Conservation (phyloP, 1,140 invertebrate genomes). For the Bombus cullumanus region DNA sequence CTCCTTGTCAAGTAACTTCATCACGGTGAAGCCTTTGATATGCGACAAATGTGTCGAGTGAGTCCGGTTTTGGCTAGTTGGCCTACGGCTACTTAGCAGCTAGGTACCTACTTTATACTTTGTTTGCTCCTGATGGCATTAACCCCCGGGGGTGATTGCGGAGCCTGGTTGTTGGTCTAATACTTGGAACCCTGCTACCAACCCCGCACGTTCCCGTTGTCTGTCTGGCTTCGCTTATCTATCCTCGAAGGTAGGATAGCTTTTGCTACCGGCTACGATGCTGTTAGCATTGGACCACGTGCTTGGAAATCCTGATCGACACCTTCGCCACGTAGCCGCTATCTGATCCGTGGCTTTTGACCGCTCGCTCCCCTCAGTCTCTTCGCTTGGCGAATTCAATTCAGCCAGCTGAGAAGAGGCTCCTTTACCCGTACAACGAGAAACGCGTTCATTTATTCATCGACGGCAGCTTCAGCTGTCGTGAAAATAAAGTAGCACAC, state of each 20-base stretch:
- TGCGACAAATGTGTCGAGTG: constrained; percentile 68
- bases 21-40: constrained; percentile 68
- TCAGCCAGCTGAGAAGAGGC: constrained; percentile 1
- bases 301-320: constrained; percentile 77
- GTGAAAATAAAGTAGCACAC: constrained; percentile 20
- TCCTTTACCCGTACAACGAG: constrained; percentile 10
- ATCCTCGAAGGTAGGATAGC: constrained; percentile 63
- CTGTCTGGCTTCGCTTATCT: constrained; percentile 62
- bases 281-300: constrained; percentile 78
- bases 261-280: constrained; percentile 70
- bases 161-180: constrained; percentile 67
- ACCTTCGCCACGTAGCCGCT: constrained; percentile 66
- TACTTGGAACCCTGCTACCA: constrained; percentile 26
- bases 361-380: constrained; percentile 27
- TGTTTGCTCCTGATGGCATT: constrained; percentile 81
- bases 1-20: constrained; percentile 14
- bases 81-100: constrained; percentile 76
- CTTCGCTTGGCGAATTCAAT: constrained; percentile 61
- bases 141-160: constrained; percentile 78
- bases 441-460: constrained; percentile 58
- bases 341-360: constrained; percentile 55
- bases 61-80: constrained; percentile 76
- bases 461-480: neutral
- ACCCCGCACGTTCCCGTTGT: constrained; percentile 51
- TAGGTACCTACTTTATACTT: constrained; percentile 80